Conservation (phyloP, 2,888 invertebrate species). For the Piscicola geometra region DNA sequence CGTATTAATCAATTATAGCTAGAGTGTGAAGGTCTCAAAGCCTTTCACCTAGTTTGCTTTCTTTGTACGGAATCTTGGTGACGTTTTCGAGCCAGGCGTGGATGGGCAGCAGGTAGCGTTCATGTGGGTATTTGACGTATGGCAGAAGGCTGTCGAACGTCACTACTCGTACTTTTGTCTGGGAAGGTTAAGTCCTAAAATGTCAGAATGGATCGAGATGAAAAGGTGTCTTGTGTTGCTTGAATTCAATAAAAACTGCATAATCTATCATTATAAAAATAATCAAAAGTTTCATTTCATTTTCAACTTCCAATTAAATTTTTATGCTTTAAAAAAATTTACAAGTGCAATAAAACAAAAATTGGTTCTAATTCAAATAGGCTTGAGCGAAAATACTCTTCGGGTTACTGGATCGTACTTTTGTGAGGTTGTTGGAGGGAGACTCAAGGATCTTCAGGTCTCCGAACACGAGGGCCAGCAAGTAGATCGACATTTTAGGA, state of each 20-base stretch:
- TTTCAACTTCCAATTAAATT: too few species aligned
- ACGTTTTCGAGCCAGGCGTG: slow-evolving; percentile 26
- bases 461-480: slow-evolving; percentile 33
- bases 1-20: too few species aligned
- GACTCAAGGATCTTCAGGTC: slow-evolving; percentile 34
- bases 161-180: slow-evolving; percentile 18
- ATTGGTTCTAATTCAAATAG: too few species aligned
- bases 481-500: slow-evolving; percentile 35
- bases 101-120: slow-evolving; percentile 4
- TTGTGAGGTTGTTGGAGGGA: neutral
- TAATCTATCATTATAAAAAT: too few species aligned
- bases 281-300: too few species aligned
- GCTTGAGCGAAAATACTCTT: too few species aligned
- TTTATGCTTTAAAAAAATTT: too few species aligned
- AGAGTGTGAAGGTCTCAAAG: neutral
- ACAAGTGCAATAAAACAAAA: too few species aligned
- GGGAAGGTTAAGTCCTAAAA: neutral
- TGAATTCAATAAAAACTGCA: too few species aligned
- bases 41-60: slow-evolving; percentile 9
- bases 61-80: slow-evolving; percentile 15
- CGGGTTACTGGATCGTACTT: too few species aligned
- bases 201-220: too few species aligned
- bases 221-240: too few species aligned
- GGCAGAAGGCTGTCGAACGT: neutral
- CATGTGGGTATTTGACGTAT: slow-evolving; percentile 13